These are phyloP conservation scores for Axinella damicornis DNA, from an alignment of 37 sponge, comb jelly and placozoan genomes.

Conservation along the genomic window DNA sequence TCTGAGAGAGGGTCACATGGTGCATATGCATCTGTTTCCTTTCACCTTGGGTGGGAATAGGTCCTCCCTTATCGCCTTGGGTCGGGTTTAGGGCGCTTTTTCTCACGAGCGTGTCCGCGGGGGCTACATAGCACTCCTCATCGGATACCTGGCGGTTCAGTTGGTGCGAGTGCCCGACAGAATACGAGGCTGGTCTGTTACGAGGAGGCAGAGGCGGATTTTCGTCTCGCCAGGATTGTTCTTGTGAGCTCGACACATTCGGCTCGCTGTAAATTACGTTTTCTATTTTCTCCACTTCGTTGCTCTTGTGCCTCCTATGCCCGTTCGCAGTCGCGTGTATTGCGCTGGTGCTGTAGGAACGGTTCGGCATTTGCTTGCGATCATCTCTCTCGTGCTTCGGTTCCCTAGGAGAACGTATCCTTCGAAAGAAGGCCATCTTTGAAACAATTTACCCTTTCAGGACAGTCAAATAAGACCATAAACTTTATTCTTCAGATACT, in stretches of 20 bases:
- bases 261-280: constrained; percentile 14
- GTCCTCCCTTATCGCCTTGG: not conserved
- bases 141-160: not conserved
- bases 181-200: not conserved
- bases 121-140: constrained; percentile 25
- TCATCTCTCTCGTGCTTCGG: not conserved
- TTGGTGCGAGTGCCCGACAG: not conserved
- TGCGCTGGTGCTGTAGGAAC: not conserved
- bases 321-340: not conserved
- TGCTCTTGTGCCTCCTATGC: constrained; percentile 28
- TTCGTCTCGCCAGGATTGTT: not conserved
- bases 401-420: constrained; percentile 42
- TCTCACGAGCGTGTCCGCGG: constrained; percentile 43
- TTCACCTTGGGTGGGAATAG: constrained; percentile 3
- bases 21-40: constrained; percentile 21
- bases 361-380: not conserved
- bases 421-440: constrained; percentile 7
- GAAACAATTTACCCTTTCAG: too few relatives aligned
- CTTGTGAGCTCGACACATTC: not conserved
- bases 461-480: too few relatives aligned
- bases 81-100: not conserved
- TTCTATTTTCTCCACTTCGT: constrained; percentile 18
- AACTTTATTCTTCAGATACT: too few relatives aligned
- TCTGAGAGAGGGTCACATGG: constrained; percentile 36
- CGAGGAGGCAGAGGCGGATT: constrained; percentile 41